These are phyloP conservation scores for Platorchestia sp. DNA, from an alignment of 1,140 invertebrate species.

Conservation along the genomic window DNA sequence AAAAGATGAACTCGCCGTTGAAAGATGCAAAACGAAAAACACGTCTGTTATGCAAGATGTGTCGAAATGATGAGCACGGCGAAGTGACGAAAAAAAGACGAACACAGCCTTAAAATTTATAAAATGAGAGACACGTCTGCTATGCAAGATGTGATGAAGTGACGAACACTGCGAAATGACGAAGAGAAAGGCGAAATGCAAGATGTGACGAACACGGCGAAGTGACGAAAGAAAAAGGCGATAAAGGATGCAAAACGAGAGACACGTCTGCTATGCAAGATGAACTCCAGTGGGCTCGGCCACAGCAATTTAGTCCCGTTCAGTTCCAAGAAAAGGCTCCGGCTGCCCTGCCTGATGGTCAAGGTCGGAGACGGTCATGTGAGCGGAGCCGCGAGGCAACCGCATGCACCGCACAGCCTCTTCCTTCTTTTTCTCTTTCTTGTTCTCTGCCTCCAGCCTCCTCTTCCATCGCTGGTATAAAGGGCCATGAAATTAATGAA, in stretches of 20 bases:
- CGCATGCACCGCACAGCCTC: background rate
- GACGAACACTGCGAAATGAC: too few species aligned
- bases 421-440: slow-evolving; percentile 9
- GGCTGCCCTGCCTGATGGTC: background rate
- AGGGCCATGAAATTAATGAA: background rate
- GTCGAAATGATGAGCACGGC: too few species aligned
- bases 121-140: background rate
- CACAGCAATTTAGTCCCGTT: slow-evolving; percentile 40
- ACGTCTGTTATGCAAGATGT: too few species aligned
- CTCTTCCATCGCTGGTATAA: background rate
- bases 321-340: slow-evolving; percentile 30
- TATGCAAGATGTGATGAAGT: background rate
- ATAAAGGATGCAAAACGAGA: too few species aligned
- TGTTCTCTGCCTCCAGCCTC: background rate
- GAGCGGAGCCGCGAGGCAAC: slow-evolving; percentile 18
- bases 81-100: too few species aligned
- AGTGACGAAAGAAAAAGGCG: too few species aligned
- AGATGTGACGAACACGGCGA: too few species aligned
- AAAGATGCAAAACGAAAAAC: background rate
- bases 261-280: background rate
- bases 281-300: background rate
- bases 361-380: slow-evolving; percentile 46
- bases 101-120: too few species aligned
- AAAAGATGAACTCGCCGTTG: background rate
- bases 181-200: too few species aligned